These are phyloP conservation scores for Pogonomyrmex californicus DNA, from an alignment of 1,140 invertebrate genomes.

Conservation along the genomic window DNA sequence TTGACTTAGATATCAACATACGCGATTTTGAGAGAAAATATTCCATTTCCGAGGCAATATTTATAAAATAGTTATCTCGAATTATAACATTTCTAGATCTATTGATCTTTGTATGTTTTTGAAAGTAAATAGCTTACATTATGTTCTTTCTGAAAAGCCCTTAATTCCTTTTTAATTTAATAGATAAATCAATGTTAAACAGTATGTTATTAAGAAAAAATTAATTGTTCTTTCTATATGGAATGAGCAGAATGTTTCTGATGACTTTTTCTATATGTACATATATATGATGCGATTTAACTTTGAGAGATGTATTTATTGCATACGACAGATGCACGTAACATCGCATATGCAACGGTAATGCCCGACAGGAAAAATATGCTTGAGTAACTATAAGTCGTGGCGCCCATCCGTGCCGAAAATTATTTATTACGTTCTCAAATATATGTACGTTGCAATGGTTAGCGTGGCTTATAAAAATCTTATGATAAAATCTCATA, in stretches of 20 bases:
- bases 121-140: not conserved
- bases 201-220: not conserved
- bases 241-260: not conserved
- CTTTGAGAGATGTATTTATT: conserved; percentile 38
- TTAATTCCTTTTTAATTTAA: not conserved
- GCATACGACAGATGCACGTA: conserved; percentile 24
- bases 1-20: not conserved
- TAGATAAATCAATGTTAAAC: not conserved
- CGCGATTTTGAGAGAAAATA: not conserved
- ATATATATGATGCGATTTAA: not conserved
- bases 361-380: conserved; percentile 41
- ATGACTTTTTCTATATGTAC: conserved; percentile 17
- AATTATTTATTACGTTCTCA: conserved; percentile 44
- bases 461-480: not conserved
- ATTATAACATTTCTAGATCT: not conserved
- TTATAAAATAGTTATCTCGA: not conserved
- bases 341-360: conserved; percentile 30
- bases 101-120: not conserved
- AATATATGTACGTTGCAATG: not conserved
- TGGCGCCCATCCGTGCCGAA: not conserved
- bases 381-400: conserved; percentile 28
- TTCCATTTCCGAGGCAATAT: not conserved
- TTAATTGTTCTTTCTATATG: not conserved
- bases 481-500: not conserved
- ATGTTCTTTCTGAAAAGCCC: not conserved